Percentiles rank a stretch among this genome's conserved stretches.
Conservation (phyloP, 92 coral and sea anemone genomes). For the Phenganax marumi region DNA sequence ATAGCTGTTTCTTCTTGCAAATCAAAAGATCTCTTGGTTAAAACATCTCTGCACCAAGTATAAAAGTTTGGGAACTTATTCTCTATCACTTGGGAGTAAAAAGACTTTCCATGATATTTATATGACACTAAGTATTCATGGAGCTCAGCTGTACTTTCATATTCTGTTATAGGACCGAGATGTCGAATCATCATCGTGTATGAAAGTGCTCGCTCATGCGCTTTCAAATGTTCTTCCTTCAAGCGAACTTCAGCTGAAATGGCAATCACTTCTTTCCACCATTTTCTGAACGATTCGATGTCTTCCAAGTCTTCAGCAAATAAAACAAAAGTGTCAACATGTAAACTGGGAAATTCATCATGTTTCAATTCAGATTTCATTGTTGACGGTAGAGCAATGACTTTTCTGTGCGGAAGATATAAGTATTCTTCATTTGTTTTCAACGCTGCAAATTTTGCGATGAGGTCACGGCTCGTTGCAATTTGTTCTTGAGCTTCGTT, state of each 20-base stretch:
- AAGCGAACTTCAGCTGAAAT: background rate
- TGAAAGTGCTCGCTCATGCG: slow-evolving; percentile 46
- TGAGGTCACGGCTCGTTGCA: background rate
- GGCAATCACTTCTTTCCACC: slow-evolving; percentile 51
- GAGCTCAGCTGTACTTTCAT: slow-evolving; percentile 37
- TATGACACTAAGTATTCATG: slow-evolving; percentile 28
- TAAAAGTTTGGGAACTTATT: slow-evolving; percentile 34
- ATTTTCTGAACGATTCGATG: slow-evolving; percentile 22
- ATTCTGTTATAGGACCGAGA: slow-evolving; percentile 54
- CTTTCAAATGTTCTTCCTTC: slow-evolving; percentile 2
- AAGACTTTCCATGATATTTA: slow-evolving; percentile 37
- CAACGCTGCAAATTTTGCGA: background rate
- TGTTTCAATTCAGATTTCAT: background rate
- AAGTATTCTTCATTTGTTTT: background rate
- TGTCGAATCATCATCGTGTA: slow-evolving; percentile 50
- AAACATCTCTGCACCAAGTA: slow-evolving; percentile 37
- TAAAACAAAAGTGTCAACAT: slow-evolving; percentile 25
- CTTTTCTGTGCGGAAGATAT: slow-evolving; percentile 21
- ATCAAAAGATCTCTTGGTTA: background rate
- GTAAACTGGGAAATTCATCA: background rate
- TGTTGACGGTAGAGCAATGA: slow-evolving; percentile 52
- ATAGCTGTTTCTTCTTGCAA: background rate
- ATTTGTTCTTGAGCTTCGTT: too few species aligned
- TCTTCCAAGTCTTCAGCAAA: slow-evolving; percentile 44
- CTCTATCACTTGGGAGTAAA: slow-evolving; percentile 9